Percentiles rank a stretch among this genome's conserved stretches.
Evolutionary conservation across 1,140 invertebrate genomes (phyloP).

Genomic region (Caenorhabditis tropicalis): DNA sequence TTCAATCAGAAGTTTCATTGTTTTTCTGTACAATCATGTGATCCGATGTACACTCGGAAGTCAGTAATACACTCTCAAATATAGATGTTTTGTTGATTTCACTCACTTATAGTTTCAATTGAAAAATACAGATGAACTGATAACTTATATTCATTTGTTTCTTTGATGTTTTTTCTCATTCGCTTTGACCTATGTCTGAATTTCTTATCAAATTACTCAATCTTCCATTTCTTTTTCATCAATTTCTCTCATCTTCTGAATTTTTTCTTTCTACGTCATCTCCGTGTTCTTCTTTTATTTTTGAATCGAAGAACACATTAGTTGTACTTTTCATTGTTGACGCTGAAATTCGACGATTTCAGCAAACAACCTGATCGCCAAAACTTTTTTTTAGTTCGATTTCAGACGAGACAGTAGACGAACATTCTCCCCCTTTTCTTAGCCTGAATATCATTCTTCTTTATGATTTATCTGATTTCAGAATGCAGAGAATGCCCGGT

Average conservation of each 20-base stretch:
- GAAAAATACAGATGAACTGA: no score
- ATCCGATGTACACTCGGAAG: no score
- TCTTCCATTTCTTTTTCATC: neutral
- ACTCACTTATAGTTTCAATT: no score
- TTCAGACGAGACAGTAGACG: neutral
- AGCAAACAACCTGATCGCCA: neutral
- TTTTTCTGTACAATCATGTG: no score
- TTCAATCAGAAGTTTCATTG: no score
- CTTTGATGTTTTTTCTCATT: neutral
- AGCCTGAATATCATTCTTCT: neutral
- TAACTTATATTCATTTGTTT: no score
- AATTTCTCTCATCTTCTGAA: neutral
- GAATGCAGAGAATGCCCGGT: neutral
- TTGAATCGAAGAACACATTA: no score
- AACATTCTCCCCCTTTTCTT: neutral
- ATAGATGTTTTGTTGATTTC: no score
- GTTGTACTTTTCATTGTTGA: neutral
- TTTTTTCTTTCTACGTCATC: neutral
- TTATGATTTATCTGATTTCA: neutral
- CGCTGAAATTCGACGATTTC: conserved; percentile 28
- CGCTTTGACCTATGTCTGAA: neutral
- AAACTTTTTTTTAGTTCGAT: neutral
- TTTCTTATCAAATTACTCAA: conserved; percentile 29
- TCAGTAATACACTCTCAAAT: no score
- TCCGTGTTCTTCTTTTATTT: neutral